Base-by-base conservation (phyloP, 2,888 invertebrate species). In the Apeira syringaria region DNA sequence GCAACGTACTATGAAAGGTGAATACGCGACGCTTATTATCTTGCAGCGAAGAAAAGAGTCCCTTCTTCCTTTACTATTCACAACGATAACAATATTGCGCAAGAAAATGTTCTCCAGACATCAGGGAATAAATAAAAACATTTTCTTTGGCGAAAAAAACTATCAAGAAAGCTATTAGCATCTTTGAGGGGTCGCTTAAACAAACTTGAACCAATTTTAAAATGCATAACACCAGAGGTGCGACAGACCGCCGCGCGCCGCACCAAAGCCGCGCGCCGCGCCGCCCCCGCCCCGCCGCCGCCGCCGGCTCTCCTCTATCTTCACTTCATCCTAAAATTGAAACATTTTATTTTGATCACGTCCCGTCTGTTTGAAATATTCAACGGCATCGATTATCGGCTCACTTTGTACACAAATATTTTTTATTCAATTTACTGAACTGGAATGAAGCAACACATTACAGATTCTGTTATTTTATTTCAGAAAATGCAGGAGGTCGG, bases 321-420 rank as follows among this genome's bases (percentile, higher is more conserved):
- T 29, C 22, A 6, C 20, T 20, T 7, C 1, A 20, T n/a, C 20
- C 7, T 20, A 53, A 53, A 52, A 45, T 52, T 52, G 46, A 38
- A 47, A 50, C 63, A 66, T 70, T 69, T 73, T 74, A 80, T 82
- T 82, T 80, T 64, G 66, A 72, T 84, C 81, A 82, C 80, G 80
- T 76, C 60, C 63, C 70, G 59, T 61, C 64, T 70, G 72, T 74
- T 78, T 81, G 77, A 80, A 84, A 85, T 85, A 85, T 86, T 84
- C 81, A 83, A 79, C 74, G 68, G 74, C 73, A 75, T 82, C 83
- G 83, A 83, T 85, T 85, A 86, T 82, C 80, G 71, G 68, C 69
- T 71, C 79, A 75, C 75, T 85, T 84, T 85, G 80, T 82, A 78
- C 66, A 81, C 80, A 79, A 80, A 80, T 74, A 70, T 65, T 75